Evolutionary conservation across 1,140 invertebrate species (phyloP).

Genomic region (Neotoxoptera formosana): DNA sequence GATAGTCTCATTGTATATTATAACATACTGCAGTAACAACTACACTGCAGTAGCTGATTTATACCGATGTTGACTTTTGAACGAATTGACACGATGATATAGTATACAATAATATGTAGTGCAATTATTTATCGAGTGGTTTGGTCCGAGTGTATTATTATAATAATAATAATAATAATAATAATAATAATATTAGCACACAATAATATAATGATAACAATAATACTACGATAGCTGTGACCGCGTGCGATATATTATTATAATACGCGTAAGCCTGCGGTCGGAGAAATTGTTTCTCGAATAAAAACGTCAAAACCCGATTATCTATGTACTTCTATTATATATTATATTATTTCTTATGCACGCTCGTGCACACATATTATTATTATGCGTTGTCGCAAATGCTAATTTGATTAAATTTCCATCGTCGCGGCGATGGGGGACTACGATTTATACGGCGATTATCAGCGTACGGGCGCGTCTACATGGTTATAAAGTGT

Average conservation of each 20-base stretch:
- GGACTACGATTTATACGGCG: background rate
- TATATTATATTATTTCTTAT: too few relatives aligned
- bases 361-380: background rate
- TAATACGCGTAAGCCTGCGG: background rate
- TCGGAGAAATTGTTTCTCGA: constrained; percentile 11
- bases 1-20: background rate
- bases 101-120: background rate
- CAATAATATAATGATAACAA: background rate
- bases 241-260: background rate
- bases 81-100: background rate
- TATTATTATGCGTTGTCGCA: background rate
- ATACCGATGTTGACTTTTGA: background rate
- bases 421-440: background rate
- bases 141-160: background rate
- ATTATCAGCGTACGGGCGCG: background rate
- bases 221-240: background rate
- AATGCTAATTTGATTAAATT: constrained; percentile 20
- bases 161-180: background rate
- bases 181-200: background rate
- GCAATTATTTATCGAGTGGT: constrained; percentile 16
- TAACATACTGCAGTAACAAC: too few relatives aligned
- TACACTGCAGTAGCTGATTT: background rate
- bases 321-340: background rate
- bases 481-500: background rate
- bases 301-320: background rate